Percentiles rank a stretch among this genome's conserved stretches.
Conservation (phyloP, 1,140 invertebrate species). For the Carposina sasakii region DNA sequence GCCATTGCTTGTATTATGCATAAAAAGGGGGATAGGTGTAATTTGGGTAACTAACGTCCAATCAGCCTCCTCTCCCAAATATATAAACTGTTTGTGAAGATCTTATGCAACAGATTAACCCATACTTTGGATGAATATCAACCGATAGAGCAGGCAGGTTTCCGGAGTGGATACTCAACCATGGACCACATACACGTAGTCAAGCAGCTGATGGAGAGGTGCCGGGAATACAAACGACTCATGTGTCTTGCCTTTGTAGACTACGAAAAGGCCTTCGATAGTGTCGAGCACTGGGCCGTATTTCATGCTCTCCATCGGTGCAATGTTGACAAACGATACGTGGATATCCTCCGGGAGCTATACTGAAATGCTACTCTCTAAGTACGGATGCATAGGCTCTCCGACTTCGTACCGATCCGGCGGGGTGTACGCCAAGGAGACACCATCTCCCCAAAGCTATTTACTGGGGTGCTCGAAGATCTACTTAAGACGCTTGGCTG, state of each 20-base stretch:
- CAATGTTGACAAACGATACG: too few species aligned
- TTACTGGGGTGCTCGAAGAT: too few species aligned
- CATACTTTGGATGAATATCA: not conserved
- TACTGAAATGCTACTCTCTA: too few species aligned
- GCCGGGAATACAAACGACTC: not conserved
- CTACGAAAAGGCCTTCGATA: constrained; percentile 1
- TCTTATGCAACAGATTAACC: not conserved
- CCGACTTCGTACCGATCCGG: too few species aligned
- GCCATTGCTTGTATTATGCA: not conserved
- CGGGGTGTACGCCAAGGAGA: too few species aligned
- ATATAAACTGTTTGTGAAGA: not conserved
- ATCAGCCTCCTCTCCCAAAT: not conserved
- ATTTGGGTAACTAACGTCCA: not conserved
- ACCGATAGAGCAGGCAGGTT: not conserved
- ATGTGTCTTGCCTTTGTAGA: not conserved
- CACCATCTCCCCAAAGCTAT: too few species aligned
- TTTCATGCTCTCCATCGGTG: not conserved
- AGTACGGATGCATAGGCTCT: too few species aligned
- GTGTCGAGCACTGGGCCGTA: not conserved
- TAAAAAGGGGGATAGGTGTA: not conserved
- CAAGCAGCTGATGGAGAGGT: not conserved
- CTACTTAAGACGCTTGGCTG: too few species aligned
- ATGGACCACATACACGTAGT: not conserved
- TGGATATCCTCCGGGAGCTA: too few species aligned
- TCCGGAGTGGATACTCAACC: constrained; percentile 1